Conservation (phyloP, 2,797 vertebrate species). For the Tauraco hartlaubi region DNA sequence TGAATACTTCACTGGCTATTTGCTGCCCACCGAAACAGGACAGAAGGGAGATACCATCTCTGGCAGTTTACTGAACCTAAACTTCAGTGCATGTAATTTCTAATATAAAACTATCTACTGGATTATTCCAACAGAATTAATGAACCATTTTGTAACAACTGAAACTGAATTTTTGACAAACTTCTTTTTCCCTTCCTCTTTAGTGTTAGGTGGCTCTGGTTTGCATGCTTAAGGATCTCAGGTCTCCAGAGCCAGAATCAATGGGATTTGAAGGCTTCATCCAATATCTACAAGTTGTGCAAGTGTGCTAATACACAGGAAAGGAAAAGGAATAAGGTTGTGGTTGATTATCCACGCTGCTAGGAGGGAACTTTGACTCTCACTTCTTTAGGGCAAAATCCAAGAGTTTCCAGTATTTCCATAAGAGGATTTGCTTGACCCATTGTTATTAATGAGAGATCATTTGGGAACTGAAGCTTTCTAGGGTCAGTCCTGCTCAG, state of each 20-base stretch:
- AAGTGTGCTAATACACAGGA: neutral
- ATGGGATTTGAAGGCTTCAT: neutral
- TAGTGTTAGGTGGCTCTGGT: neutral
- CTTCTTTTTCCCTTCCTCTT: neutral
- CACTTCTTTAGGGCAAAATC: neutral
- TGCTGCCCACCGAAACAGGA: neutral
- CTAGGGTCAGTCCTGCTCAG: neutral
- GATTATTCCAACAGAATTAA: neutral
- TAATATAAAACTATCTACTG: neutral
- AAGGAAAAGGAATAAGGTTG: neutral
- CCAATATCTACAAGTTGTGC: neutral
- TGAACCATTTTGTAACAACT: neutral
- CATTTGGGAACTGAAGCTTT: neutral
- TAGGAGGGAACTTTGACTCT: neutral
- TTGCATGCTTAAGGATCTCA: neutral
- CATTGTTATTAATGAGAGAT: neutral
- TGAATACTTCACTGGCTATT: neutral
- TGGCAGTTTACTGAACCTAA: neutral
- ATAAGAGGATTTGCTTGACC: constrained; percentile 6
- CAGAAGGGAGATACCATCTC: neutral
- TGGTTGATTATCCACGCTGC: neutral
- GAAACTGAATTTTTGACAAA: neutral
- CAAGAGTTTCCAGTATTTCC: neutral
- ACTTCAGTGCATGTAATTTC: neutral
- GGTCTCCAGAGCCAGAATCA: neutral